These are phyloP conservation scores for Geococcyx californianus DNA, from an alignment of 2,113 vertebrate genomes.

Conservation along the genomic window DNA sequence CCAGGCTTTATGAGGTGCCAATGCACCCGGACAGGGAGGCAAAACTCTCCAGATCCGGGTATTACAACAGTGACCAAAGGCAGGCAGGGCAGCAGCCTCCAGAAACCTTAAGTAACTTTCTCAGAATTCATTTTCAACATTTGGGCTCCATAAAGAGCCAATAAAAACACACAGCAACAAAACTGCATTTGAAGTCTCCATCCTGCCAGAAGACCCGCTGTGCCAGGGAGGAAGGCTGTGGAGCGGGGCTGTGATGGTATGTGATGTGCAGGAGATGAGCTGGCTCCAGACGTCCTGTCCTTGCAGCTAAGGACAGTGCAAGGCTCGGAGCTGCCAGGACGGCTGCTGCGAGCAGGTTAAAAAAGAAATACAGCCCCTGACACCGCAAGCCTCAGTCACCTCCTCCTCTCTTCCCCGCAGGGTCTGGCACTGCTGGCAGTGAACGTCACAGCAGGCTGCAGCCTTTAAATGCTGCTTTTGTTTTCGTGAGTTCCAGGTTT, in stretches of 20 bases:
- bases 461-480: slow-evolving; percentile 65
- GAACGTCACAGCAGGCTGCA: not conserved
- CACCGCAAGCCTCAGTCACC: slow-evolving; percentile 20
- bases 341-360: not conserved
- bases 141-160: slow-evolving; percentile 30
- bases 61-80: not conserved
- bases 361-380: not conserved
- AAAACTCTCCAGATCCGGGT: not conserved
- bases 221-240: not conserved
- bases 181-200: slow-evolving; percentile 21
- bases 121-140: slow-evolving; percentile 52
- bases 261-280: slow-evolving; percentile 30
- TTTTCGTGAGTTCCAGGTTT: not conserved
- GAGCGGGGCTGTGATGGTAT: not conserved
- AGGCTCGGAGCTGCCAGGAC: not conserved
- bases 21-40: not conserved
- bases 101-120: slow-evolving; percentile 55
- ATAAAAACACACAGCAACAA: slow-evolving; percentile 49
- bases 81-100: slow-evolving; percentile 3
- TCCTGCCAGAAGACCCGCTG: not conserved
- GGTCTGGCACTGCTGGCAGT: slow-evolving; percentile 8
- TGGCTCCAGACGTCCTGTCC: slow-evolving; percentile 21
- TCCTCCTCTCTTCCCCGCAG: not conserved
- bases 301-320: not conserved
- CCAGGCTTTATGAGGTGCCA: not conserved